Evolutionary conservation across 2,888 invertebrate species (phyloP).

Genomic region (Taenaris catops): DNA sequence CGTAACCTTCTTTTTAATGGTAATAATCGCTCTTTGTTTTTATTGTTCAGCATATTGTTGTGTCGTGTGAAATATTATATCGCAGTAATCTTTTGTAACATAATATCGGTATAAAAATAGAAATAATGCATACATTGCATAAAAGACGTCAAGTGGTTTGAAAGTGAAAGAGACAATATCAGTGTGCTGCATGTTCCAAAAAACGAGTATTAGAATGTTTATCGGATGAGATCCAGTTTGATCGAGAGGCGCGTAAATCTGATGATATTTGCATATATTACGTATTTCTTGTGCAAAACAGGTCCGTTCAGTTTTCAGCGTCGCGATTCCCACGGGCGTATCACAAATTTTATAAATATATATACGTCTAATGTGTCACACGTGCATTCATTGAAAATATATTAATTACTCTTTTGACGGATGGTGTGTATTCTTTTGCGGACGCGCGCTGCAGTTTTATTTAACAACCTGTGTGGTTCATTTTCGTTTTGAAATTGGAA

Average conservation of each 20-base stretch:
- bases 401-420: constrained; percentile 11
- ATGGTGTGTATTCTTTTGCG: constrained; percentile 1
- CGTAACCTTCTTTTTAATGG: constrained; percentile 16
- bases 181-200: constrained; percentile 5
- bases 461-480: background rate
- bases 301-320: constrained; percentile 47
- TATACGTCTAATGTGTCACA: constrained; percentile 15
- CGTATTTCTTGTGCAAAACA: constrained; percentile 52
- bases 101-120: too few species aligned
- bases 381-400: constrained; percentile 14
- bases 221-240: constrained; percentile 37
- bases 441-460: background rate
- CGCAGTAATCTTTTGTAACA: background rate
- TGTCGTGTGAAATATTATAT: constrained; percentile 1
- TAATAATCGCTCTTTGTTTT: constrained; percentile 33
- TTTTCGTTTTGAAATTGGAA: background rate
- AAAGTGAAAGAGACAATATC: too few species aligned
- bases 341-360: constrained; percentile 23
- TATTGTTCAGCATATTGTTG: constrained; percentile 15
- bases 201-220: constrained; percentile 22
- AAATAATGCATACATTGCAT: too few species aligned
- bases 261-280: constrained; percentile 56
- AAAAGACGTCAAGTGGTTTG: too few species aligned
- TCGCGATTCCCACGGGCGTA: constrained; percentile 35
- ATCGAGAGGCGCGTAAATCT: constrained; percentile 29